Base-by-base conservation (phyloP, 2,797 vertebrate genomes). In the Philypnodon macrostomus region DNA sequence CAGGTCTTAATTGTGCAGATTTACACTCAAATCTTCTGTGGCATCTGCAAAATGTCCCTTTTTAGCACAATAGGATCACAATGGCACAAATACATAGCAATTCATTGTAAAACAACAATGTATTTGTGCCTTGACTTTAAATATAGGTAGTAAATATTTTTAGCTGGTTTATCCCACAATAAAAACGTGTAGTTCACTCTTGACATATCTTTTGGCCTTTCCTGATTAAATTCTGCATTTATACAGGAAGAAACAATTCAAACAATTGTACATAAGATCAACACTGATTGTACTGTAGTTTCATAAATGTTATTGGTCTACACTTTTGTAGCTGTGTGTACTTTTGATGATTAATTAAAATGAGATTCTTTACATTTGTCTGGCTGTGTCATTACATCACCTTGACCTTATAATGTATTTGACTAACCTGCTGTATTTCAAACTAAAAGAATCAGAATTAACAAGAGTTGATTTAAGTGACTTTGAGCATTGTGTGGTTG, bases 321-420 rank as follows among this genome's bases (percentile, higher is more conserved):
- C 85, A 80, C 62, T 79, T 85, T 78, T 86, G 88, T 88, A 85
- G 86, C 87, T 80, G 75, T 75, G 67, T 87, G 75, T 83, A 81
- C 70, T 78, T 85, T 81, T 80, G 79, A 79, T 84, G 85, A 88
- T 84, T 85, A 88, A 88, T 87, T 88, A 90, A 87, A 79, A 80
- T 57, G 55, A 83, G 58, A 84, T 84, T 88, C 68, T 81, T 85
- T 70, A 58, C 69, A 58, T 71, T 53, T 5, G 4, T 1, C 49
- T 38, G 5, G 40, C 47, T 3, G 42, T 8, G 48, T 37, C 53
- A 5, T 26, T 21, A 13, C n/a, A n/a, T 48, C n/a, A n/a, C n/a
- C n/a, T n/a, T n/a, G n/a, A n/a, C n/a, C n/a, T n/a, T n/a, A n/a
- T n/a, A n/a, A n/a, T n/a, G n/a, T n/a, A n/a, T n/a, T n/a, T n/a